A percentile compares a stretch with the other conserved stretches of the same genome.
Conservation (phyloP, 1,140 invertebrate species). For the Brachionus rotundiformis region DNA sequence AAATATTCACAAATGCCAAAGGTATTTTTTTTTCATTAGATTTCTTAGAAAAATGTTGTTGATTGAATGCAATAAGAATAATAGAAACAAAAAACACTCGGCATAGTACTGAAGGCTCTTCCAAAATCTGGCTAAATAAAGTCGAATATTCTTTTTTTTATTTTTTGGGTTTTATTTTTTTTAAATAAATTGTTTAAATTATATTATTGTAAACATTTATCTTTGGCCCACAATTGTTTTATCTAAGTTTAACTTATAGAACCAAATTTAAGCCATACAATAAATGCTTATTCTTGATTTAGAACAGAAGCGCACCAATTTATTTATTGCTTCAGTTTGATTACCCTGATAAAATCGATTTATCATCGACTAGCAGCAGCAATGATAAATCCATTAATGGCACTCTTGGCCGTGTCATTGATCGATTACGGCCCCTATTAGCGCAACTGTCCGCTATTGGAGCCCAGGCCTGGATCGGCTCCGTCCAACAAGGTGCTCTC, state of each 20-base stretch:
- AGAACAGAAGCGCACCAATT: not conserved
- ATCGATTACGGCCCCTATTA: not conserved
- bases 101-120: not conserved
- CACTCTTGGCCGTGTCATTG: not conserved
- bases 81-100: not conserved
- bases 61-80: not conserved
- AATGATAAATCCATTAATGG: not conserved
- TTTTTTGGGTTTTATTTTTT: no score
- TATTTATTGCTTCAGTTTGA: slow-evolving; percentile 15
- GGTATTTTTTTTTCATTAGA: not conserved
- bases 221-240: not conserved
- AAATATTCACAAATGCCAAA: not conserved
- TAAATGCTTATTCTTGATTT: not conserved
- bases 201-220: slow-evolving; percentile 6
- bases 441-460: not conserved
- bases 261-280: not conserved
- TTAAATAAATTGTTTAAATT: slow-evolving; percentile 6
- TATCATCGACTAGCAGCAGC: not conserved
- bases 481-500: not conserved
- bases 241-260: not conserved
- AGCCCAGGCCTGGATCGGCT: not conserved
- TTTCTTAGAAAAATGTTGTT: not conserved
- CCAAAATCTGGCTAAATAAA: not conserved
- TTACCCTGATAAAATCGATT: slow-evolving; percentile 18
- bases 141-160: not conserved